Conservation (phyloP, 2,888 invertebrate genomes). For the Caenorhabditis imperialis region DNA sequence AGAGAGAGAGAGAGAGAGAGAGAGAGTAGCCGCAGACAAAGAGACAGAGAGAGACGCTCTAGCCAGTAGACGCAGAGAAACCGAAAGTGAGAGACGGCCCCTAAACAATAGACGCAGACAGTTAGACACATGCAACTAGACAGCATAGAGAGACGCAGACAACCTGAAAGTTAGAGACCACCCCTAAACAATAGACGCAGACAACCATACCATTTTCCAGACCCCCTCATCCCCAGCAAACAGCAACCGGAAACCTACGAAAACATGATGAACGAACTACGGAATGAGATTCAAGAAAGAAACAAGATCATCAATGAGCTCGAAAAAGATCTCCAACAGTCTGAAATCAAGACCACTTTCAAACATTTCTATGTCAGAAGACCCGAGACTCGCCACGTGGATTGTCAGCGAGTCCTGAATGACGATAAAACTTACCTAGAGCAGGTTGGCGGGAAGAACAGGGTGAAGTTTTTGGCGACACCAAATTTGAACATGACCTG, state of each 20-base stretch:
- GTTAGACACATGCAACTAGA: too few species aligned
- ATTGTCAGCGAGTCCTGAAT: constrained; percentile 32
- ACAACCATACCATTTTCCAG: not conserved
- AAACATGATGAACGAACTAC: constrained; percentile 34
- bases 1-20: too few species aligned
- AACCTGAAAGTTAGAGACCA: too few species aligned
- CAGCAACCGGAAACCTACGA: constrained; percentile 33
- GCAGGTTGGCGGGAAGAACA: constrained; percentile 22
- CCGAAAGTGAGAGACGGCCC: too few species aligned
- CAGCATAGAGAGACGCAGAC: too few species aligned
- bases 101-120: too few species aligned
- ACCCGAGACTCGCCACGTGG: constrained; percentile 41
- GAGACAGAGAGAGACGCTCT: too few species aligned
- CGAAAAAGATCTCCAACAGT: constrained; percentile 19
- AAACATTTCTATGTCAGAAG: constrained; percentile 15
- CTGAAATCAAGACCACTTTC: constrained; percentile 21
- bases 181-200: too few species aligned
- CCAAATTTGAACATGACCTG: constrained; percentile 37
- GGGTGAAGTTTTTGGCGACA: constrained; percentile 25
- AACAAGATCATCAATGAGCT: constrained; percentile 36
- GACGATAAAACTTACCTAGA: constrained; percentile 35
- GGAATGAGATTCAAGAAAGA: constrained; percentile 24
- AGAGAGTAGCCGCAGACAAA: too few species aligned
- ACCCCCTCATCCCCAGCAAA: constrained; percentile 12
- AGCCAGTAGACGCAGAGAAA: too few species aligned